Evolutionary conservation across 2,797 vertebrate genomes (phyloP).

Genomic region (Macroramphosus scolopax): DNA sequence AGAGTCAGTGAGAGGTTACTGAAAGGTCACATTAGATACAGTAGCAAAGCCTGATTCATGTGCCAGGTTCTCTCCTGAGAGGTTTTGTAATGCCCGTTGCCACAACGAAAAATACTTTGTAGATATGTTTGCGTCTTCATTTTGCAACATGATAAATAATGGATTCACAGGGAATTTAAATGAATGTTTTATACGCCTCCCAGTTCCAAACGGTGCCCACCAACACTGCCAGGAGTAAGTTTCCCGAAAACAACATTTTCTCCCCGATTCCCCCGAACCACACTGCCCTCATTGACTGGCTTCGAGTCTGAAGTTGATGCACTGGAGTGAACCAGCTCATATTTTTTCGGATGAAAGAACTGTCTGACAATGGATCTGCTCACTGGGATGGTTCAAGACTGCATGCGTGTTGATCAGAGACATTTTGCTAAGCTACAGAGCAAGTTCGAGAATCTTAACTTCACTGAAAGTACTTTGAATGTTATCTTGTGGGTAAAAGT

Average conservation of each 20-base stretch:
- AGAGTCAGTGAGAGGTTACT: not conserved
- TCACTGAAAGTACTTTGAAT: constrained; percentile 11
- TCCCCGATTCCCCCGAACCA: constrained; percentile 15
- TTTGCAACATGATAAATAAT: constrained; percentile 45
- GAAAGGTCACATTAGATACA: not conserved
- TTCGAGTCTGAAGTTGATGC: constrained; percentile 15
- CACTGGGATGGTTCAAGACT: constrained; percentile 7
- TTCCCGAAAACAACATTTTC: constrained; percentile 25
- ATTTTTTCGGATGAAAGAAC: too few species aligned
- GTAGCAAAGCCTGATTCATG: constrained; percentile 9
- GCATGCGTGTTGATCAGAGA: constrained; percentile 15
- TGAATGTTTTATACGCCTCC: constrained; percentile 37
- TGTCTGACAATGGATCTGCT: constrained; percentile 21
- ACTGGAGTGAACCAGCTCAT: not conserved
- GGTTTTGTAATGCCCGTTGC: constrained; percentile 14
- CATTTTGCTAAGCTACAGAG: constrained; percentile 18
- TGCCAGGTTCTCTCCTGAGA: not conserved
- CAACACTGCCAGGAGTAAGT: constrained; percentile 28
- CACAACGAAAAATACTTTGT: constrained; percentile 18
- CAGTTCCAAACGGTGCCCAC: constrained; percentile 23
- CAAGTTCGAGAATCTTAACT: constrained; percentile 21
- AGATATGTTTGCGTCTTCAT: constrained; percentile 30
- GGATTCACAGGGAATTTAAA: constrained; percentile 35
- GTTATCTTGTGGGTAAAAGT: constrained; percentile 1
- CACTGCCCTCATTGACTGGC: constrained; percentile 25